Evolutionary conservation across 2,888 invertebrate genomes (phyloP).

Genomic region (Drosophila subquinaria): DNA sequence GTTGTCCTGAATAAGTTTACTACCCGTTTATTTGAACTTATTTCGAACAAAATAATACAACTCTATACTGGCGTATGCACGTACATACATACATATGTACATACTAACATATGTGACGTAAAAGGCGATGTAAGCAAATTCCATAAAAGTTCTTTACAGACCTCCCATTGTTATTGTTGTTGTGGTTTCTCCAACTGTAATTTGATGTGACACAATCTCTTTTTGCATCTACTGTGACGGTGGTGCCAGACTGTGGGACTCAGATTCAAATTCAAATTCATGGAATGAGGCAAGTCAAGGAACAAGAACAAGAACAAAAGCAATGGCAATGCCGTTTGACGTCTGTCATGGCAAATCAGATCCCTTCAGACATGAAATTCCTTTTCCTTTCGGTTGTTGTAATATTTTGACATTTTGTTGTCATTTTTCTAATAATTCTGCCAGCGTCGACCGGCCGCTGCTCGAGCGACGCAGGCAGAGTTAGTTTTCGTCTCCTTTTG

Average conservation of each 20-base stretch:
- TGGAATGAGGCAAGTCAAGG: slow-evolving; percentile 23
- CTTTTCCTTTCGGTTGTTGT: too few species aligned
- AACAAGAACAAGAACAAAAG: slow-evolving; percentile 21
- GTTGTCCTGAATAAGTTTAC: background rate
- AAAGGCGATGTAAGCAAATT: slow-evolving; percentile 37
- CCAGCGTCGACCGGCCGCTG: too few species aligned
- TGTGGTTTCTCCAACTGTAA: slow-evolving; percentile 34
- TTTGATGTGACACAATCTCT: slow-evolving; percentile 62
- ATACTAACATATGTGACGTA: background rate
- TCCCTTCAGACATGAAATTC: too few species aligned
- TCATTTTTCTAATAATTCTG: too few species aligned
- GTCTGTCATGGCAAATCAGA: slow-evolving; percentile 35
- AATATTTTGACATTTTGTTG: too few species aligned
- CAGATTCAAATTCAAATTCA: slow-evolving; percentile 33
- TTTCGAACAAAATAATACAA: background rate
- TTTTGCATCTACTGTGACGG: slow-evolving; percentile 40
- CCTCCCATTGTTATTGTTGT: slow-evolving; percentile 34
- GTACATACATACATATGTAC: background rate
- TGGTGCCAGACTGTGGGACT: slow-evolving; percentile 32
- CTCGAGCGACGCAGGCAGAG: too few species aligned
- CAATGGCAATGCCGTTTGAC: slow-evolving; percentile 48
- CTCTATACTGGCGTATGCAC: background rate
- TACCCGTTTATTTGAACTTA: background rate
- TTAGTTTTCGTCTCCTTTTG: too few species aligned
- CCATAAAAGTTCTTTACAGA: slow-evolving; percentile 43